Percentiles rank a stretch among this genome's conserved stretches.
phyloP scores from a whole-genome alignment of 2,113 vertebrate genomes.

The Sceloporus undulatus region DNA sequence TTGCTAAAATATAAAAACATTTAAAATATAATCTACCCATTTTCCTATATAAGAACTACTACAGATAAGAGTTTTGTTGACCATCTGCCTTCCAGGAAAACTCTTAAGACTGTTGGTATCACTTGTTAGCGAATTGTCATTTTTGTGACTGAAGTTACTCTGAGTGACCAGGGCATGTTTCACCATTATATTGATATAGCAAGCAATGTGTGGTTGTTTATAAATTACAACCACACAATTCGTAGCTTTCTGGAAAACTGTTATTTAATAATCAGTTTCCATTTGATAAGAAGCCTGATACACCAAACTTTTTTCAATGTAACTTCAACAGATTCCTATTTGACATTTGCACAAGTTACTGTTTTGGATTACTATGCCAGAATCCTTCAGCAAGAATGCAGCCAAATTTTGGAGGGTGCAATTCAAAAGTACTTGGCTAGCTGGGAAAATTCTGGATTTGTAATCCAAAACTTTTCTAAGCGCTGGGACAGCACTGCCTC shows the following conservation, averaged over 20 bases:
- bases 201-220: background rate
- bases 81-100: background rate
- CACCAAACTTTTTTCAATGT: background rate
- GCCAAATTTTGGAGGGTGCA: too few species aligned
- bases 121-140: background rate
- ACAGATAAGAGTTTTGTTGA: background rate
- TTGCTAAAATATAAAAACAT: background rate
- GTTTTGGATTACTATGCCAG: too few species aligned
- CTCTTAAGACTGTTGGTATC: background rate
- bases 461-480: background rate
- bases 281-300: background rate
- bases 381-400: too few species aligned
- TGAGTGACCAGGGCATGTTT: background rate
- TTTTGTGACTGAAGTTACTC: background rate
- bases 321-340: background rate
- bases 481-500: background rate
- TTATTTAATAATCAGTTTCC: background rate
- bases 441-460: background rate
- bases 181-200: background rate
- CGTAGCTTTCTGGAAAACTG: background rate
- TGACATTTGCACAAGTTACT: too few species aligned
- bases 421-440: background rate
- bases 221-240: background rate
- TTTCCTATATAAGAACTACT: background rate
- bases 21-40: background rate